Percentiles rank a stretch among this genome's conserved stretches.
Conservation (phyloP, 2,113 vertebrate species). For the Platichthys stellatus region DNA sequence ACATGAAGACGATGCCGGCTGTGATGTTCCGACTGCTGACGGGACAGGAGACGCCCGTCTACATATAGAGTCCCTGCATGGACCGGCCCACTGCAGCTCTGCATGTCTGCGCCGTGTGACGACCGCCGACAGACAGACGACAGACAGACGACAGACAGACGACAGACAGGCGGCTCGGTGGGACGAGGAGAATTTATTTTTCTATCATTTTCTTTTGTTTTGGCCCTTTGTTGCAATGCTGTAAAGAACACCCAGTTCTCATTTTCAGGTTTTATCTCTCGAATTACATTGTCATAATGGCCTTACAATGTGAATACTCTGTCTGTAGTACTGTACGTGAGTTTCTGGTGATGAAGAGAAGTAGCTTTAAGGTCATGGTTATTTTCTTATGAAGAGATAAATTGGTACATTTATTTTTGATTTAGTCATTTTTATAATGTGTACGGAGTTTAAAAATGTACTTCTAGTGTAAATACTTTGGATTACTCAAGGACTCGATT, state of each 20-base stretch:
- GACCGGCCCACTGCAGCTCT: conserved; percentile 48
- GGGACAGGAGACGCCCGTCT: conserved; percentile 95
- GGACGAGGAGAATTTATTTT: conserved; percentile 71
- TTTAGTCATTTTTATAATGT: conserved; percentile 82
- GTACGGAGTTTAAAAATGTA: conserved; percentile 63
- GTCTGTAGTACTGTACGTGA: conserved; percentile 71
- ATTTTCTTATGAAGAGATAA: conserved; percentile 82
- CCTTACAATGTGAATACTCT: conserved; percentile 75
- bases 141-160: conserved; percentile 9
- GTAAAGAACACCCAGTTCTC: conserved; percentile 73
- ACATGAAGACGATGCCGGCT: conserved; percentile 99
- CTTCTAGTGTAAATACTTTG: conserved; percentile 74
- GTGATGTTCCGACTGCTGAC: conserved; percentile 99
- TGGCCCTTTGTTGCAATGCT: conserved; percentile 64
- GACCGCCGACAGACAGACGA: background rate
- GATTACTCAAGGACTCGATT: conserved; percentile 70
- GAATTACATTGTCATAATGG: conserved; percentile 76
- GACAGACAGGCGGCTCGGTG: conserved; percentile 44
- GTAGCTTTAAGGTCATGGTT: conserved; percentile 78
- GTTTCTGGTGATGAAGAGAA: conserved; percentile 69
- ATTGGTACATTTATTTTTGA: conserved; percentile 81
- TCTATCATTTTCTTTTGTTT: conserved; percentile 73
- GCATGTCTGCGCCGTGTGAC: conserved; percentile 42
- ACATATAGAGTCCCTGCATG: conserved; percentile 85
- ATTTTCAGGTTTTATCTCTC: conserved; percentile 78